Evolutionary conservation across 2,888 invertebrate species (phyloP), one percentile per base, ranked within the genome.

Genomic region (Nyleta sp.): DNA sequence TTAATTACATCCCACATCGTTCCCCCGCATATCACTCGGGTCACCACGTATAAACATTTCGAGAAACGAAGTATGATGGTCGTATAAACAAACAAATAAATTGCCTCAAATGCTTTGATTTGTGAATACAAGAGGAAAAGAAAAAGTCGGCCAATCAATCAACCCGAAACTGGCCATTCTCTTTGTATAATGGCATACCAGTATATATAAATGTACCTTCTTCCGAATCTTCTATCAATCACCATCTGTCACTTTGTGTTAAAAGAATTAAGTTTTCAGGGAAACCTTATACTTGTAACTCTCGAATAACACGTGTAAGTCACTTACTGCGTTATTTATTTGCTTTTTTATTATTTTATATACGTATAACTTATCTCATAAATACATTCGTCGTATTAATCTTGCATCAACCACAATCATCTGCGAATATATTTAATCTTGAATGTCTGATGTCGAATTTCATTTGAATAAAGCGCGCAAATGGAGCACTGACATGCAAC

Each of bases 401-500:
- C 52, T 31, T 17, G 28, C 11, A 38, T 35, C 38, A 24, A 46
- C n/a, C 46, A 8, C 22, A 50, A 53, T 59, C 28, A 42, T 38
- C 28, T 59, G 31, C 60, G 35, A 55, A 55, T 55, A 38, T 55
- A 55, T 40, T 55, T 44, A 28, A 44, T 28, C 57, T 22, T 6
- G 38, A 8, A 42, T 28, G 40, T 17, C 28, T 17, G 11, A 40
- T 17, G 38, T 55, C 40, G 7, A 31, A 17, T 11, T 20, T 57
- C 22, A 44, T 60, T 55, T 53, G 22, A 62, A 71, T 71, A 10
- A 40, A 33, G 10, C 13, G 17, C 28, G 17, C 40, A 62, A 44
- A 74, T 60, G 38, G 50, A 64, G 48, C 64, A 65, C 17, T 40
- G 44, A 57, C 52, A 35, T 71, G 71, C 60, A 60, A 73, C 44